A percentile compares a stretch with the other conserved stretches of the same genome.
These are phyloP conservation scores for Aphis craccivora DNA, from an alignment of 1,140 invertebrate genomes.

Conservation along the genomic window DNA sequence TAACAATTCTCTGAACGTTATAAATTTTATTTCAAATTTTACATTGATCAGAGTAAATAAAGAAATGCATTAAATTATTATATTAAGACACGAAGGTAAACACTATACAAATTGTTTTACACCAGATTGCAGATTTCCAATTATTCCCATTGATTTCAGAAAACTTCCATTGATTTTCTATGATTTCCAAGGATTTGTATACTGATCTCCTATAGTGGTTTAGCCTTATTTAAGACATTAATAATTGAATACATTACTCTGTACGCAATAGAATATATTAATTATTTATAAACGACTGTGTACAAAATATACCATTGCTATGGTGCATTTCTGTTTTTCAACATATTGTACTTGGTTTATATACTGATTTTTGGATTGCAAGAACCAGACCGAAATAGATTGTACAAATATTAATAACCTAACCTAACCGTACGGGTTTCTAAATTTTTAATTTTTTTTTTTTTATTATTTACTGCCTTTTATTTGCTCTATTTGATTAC, in stretches of 20 bases:
- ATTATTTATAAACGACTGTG: not conserved
- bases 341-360: not conserved
- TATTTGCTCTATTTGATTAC: not conserved
- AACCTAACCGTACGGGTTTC: no score
- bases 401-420: not conserved
- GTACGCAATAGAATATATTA: not conserved
- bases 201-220: no score
- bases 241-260: not conserved
- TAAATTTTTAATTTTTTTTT: not conserved
- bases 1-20: not conserved
- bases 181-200: no score
- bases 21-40: no score
- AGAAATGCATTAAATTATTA: not conserved
- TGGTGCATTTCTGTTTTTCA: not conserved
- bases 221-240: no score
- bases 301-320: not conserved
- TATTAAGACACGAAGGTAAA: no score
- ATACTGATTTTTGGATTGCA: not conserved
- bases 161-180: no score
- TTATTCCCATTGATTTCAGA: no score
- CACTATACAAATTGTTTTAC: no score
- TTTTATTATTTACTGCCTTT: not conserved
- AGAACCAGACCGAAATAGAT: not conserved
- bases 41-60: not conserved
- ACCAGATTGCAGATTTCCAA: no score